Conservation (phyloP, 2,113 vertebrate genomes). For the Corapipo altera region DNA sequence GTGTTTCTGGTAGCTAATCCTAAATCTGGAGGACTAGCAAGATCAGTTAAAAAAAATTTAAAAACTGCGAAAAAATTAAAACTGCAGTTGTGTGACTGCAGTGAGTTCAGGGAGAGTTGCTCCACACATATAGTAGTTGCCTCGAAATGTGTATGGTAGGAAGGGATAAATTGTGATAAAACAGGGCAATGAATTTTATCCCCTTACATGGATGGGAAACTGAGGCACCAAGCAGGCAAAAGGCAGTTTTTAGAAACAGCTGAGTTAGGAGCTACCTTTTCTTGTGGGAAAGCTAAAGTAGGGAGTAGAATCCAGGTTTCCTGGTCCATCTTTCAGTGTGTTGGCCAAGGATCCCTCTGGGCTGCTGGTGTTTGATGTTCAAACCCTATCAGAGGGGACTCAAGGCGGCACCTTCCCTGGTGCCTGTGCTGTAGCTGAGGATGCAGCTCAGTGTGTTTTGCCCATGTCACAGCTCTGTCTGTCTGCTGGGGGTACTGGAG, state of each 20-base stretch:
- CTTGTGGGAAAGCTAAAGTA: neutral
- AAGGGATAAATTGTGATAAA: neutral
- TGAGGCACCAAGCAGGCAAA: neutral
- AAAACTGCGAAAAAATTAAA: no score
- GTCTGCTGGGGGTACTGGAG: neutral
- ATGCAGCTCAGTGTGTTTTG: rapidly evolving
- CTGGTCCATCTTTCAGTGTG: rapidly evolving
- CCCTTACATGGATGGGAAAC: neutral
- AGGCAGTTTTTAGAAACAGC: neutral
- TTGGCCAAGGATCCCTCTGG: neutral
- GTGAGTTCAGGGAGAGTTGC: neutral
- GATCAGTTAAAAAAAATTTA: neutral
- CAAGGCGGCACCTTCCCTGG: neutral
- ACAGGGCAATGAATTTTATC: neutral
- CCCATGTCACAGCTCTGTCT: rapidly evolving
- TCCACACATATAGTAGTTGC: rapidly evolving
- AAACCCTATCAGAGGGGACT: rapidly evolving
- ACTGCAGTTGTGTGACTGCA: neutral
- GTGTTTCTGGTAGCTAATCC: neutral
- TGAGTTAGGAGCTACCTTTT: neutral
- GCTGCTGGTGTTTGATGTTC: neutral
- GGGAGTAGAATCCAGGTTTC: neutral
- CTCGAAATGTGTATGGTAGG: rapidly evolving
- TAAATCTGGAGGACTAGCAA: neutral
- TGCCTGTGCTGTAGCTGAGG: neutral